Evolutionary conservation across 2,797 vertebrate species (phyloP), one percentile per base, ranked within the genome.

Genomic region (Amblyopsis hoosieri): DNA sequence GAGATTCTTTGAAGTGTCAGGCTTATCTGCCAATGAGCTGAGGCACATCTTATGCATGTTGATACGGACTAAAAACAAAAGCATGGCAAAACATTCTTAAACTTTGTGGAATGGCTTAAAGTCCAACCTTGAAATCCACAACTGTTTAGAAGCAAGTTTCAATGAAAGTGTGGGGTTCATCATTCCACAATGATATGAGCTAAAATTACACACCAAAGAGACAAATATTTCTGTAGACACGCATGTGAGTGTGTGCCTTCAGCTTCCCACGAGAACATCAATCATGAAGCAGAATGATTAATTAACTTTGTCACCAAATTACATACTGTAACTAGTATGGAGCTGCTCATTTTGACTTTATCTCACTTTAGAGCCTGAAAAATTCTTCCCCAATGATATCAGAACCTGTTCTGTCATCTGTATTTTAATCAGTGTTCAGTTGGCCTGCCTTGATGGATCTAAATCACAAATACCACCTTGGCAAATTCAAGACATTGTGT

Each of bases 231-330:
- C 37, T 37, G 5, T 42, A 7, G 4, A 17, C 52, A 23, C 29
- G 45, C 3, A 33, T 54, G 14, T 45, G n/a, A 37, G 47, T 63
- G 12, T 62, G 19, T 64, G 71, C 66, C 74, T 75, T 74, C 59
- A 59, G 60, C 67, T 67, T 74, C 63, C 66, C 77, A 59, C 50
- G 72, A 86, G 77, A 78, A 78, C 69, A 74, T 78, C 64, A 60
- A 52, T 67, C 51, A 45, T 61, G 4, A 66, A 64, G 61, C 60
- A 50, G 61, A 69, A 86, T 81, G 83, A 86, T 85, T 78, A 62
- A 84, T 76, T 65, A 78, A 71, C 79, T 86, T 87, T 88, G 85
- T 86, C 80, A 81, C 80, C 67, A 74, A 71, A 74, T 87, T 86
- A 29, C 75, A 69, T 86, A 82, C 87, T 74, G 29, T 57, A 45